Evolutionary conservation across 2,113 vertebrate species (phyloP), one percentile per base, ranked within the genome.

Genomic region (Gymnogyps californianus): DNA sequence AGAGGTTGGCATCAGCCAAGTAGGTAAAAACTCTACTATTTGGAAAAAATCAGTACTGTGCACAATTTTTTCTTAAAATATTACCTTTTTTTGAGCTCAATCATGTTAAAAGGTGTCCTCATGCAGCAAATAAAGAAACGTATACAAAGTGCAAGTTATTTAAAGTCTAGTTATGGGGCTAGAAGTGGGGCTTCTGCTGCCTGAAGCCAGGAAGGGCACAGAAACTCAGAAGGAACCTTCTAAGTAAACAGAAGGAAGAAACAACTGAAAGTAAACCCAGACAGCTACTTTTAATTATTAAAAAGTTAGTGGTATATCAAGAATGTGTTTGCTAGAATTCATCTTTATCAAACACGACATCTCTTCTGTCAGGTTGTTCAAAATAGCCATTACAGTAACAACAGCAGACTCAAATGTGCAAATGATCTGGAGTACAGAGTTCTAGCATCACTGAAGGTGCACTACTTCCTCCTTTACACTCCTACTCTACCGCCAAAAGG

Each of bases 111-210:
- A 97, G 95, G 95, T 91, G 94, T 94, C 93, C 95, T 97, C 96
- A 97, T 83, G 96, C 96, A 98, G 97, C 95, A 98, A 93, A 96
- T 32, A 90, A 92, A 95, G 92, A 91, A 94, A 93, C 18, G 58
- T 90, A 94, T 96, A 98, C 93, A 97, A 98, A 98, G 98, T 98
- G 98, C 98, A 98, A 97, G 92, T 96, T 95, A 95, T 71, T 93
- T 95, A 47, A 87, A 93, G 46, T 93, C 92, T 97, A 92, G 93
- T 97, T 91, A 95, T 54, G 64, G n/a, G n/a, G n/a, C n/a, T n/a
- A n/a, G n/a, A n/a, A n/a, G n/a, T 90, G 7, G 26, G 96, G 87
- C 90, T 97, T 97, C 97, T 97, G 93, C 96, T 97, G 90, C 95
- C 79, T 86, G 70, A 81, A 96, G 95, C 91, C 87, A 96, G 77